Evolutionary conservation across 2,888 invertebrate species (phyloP), one percentile per base, ranked within the genome.

Genomic region (Trissoscelio sp.): DNA sequence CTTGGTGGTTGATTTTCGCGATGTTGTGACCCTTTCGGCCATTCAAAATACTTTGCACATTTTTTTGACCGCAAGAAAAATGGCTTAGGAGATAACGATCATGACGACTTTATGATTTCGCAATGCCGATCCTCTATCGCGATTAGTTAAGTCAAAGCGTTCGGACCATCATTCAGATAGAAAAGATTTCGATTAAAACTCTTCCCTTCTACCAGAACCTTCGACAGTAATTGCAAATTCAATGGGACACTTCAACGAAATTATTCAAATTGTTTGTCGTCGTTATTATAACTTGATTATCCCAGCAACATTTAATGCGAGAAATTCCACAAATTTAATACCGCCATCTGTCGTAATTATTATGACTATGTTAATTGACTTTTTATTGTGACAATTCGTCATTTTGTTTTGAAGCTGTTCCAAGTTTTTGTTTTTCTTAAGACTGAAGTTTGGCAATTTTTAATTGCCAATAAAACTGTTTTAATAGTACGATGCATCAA

Each of bases 31-130:
- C 64, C 28, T 24, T 55, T n/a, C 16, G 58, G 20, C 58, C 48
- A 48, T 46, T 67, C 69, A 51, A 74, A 67, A 74, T 73, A 42
- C 28, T 58, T 62, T 20, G 66, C 62, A 28, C 34, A 58, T 79
- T 73, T 79, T 66, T 72, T 48, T 16, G 20, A 34, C 20, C 7
- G 16, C 11, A 37, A 48, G 37, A 62, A 39, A 69, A 77, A 77
- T 60, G 57, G 37, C 24, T 24, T 5, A n/a, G 2, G n/a, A 79
- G 79, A 79, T 78, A 70, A 11, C 48, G 46, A 78, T 78, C 78
- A 46, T 78, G 78, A 78, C 70, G 78, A 78, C 78, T 78, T 69
- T 78, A 78, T 78, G 70, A 78, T 70, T 70, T 70, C 64, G 78
- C 64, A 78, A 70, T 34, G n/a, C 31, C 57, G 57, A 78, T 78